A percentile compares a stretch with the other conserved stretches of the same genome.
These are phyloP conservation scores for Cossypha heuglini DNA, from an alignment of 2,797 vertebrate species.

Conservation along the genomic window DNA sequence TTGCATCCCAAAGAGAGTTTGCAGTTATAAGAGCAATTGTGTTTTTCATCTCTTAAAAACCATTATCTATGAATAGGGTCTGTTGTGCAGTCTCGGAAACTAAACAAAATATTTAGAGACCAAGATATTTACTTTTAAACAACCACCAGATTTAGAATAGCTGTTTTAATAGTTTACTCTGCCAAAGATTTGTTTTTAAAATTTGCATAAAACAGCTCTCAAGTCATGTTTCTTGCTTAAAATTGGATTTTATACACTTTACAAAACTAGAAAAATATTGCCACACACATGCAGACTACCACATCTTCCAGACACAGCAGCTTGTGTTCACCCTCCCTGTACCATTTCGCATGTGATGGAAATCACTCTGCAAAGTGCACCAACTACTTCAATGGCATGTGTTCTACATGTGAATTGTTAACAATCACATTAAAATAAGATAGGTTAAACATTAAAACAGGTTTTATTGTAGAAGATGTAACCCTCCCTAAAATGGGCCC, in stretches of 20 bases:
- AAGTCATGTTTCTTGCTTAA: neutral
- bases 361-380: neutral
- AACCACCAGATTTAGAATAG: neutral
- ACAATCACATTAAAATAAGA: neutral
- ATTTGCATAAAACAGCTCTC: neutral
- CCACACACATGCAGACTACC: neutral
- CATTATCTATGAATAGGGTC: neutral
- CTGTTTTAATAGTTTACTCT: neutral
- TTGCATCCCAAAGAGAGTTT: neutral
- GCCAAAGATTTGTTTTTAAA: neutral
- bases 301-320: neutral
- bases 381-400: accelerated
- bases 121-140: neutral
- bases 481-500: too few species aligned
- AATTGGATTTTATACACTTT: neutral
- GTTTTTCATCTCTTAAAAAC: neutral
- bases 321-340: neutral
- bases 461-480: neutral
- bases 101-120: neutral
- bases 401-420: neutral
- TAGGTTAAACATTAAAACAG: neutral
- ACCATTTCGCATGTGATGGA: neutral
- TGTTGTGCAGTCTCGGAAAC: neutral
- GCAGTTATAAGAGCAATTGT: neutral
- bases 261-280: neutral